phyloP scores from a whole-genome alignment of 2,888 invertebrate species.

The Choristoneura rosaceana region DNA sequence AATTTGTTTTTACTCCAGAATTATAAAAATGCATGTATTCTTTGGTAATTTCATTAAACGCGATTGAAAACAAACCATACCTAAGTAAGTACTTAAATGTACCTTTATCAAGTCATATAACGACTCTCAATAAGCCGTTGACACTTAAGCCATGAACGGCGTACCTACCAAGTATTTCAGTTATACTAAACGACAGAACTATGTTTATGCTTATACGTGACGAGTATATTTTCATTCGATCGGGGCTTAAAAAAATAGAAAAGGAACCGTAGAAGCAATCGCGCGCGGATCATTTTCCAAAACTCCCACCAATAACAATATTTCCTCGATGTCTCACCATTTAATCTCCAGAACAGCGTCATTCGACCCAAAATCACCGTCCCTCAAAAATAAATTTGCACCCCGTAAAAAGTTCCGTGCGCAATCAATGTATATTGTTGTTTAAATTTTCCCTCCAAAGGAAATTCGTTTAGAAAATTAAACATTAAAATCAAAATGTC shows the following conservation, averaged over 20 bases:
- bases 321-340: slow-evolving; percentile 6
- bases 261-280: neutral
- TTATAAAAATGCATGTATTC: too few relatives aligned
- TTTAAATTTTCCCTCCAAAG: slow-evolving; percentile 22
- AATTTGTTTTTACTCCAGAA: too few relatives aligned
- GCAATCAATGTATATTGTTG: slow-evolving; percentile 42
- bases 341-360: slow-evolving; percentile 24
- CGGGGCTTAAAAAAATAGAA: neutral
- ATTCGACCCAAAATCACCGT: slow-evolving; percentile 4
- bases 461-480: slow-evolving; percentile 34
- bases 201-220: too few relatives aligned
- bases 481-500: slow-evolving; percentile 65
- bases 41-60: too few relatives aligned
- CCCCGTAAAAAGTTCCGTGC: slow-evolving; percentile 28
- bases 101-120: too few relatives aligned
- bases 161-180: too few relatives aligned
- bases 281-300: neutral
- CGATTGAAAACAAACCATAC: too few relatives aligned
- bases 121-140: too few relatives aligned
- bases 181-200: too few relatives aligned
- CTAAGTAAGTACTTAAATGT: too few relatives aligned
- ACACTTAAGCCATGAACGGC: too few relatives aligned
- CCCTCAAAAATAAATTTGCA: slow-evolving; percentile 15
- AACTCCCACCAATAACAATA: slow-evolving; percentile 3
- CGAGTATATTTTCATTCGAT: too few relatives aligned